Evolutionary conservation across 2,113 vertebrate genomes (phyloP), one percentile per base, ranked within the genome.

Genomic region (Notothenia rossii): DNA sequence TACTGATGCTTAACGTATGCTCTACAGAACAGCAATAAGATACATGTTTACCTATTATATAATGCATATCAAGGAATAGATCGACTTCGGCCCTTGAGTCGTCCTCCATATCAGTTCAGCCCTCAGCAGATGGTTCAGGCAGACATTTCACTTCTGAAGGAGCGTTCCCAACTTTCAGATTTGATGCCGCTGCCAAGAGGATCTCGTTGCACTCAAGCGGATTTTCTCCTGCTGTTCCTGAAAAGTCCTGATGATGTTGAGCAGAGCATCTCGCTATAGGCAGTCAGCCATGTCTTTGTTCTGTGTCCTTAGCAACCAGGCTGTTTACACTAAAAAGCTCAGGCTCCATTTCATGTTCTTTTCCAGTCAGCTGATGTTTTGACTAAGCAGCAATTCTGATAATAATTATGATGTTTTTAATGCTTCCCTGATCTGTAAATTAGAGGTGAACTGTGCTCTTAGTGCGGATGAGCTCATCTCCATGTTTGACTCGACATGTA

Each of bases 221-320:
- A 82, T 77, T 82, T 85, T 65, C 77, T 86, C 77, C 69, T 67
- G 46, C 79, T 85, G 78, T 65, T 84, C 53, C 61, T 65, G 22
- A 51, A 54, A 45, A 54, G 72, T 75, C 62, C 36, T 25, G 49
- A 66, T 81, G 76, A 75, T 65, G 69, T 71, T 71, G 50, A 53
- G 71, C 58, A 25, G 67, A 76, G 59, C 67, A 43, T 74, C 68
- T 51, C 10, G 1, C 29, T 25, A 40, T 40, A 10, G 40, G 49
- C 54, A 62, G 7, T 36, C n/a, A 49, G 14, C 46, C 33, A 48
- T 8, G 40, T 75, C 85, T 81, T 65, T 51, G 51, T 70, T 69
- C 40, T 17, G 55, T 17, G 25, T 36, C 29, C 9, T 10, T 40
- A 40, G 20, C 25, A 48, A 76, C 25, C 3, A 33, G 59, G 46